Evolutionary conservation across 2,888 invertebrate species (phyloP), one percentile per base, ranked within the genome.

Genomic region (Trichopoda pennipes): DNA sequence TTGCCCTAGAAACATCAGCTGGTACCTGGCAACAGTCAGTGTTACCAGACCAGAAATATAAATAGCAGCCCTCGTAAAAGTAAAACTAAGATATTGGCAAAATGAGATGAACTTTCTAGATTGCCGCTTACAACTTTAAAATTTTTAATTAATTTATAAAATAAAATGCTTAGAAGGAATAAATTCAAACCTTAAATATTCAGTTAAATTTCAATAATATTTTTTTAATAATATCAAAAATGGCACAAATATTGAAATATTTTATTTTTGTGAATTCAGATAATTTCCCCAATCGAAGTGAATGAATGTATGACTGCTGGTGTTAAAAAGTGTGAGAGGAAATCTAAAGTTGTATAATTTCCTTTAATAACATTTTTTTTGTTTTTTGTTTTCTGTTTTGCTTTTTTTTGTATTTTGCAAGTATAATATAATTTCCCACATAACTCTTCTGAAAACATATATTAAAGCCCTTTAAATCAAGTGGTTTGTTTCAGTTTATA

Each of bases 301-400:
- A 16, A 32, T 49, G 23, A n/a, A 49, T 23, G 17, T 7, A n/a
- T 32, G 49, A 68, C 17, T 28, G 28, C 44, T 69, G 17, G 17
- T 78, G 3, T 58, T 49, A 17, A 53, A 32, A 21, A 61, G 56
- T 64, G 64, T 79, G 1, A 23, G 42, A 55, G 23, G 3, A 8
- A 44, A 23, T 63, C 44, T 23, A 63, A 47, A 55, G n/a, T 55
- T 69, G 42, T 64, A n/a, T 66, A 66, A 81, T 76, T 72, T 81
- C 76, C 81, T 72, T 76, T 81, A 81, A 76, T 81, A 81, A 76
- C 76, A 49, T 70, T 74, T 53, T 38, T 17, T n/a, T 38, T 32
- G 38, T 58, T 69, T n/a, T 49, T 35, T 32, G n/a, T 47, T 28
- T 17, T n/a, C 23, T 47, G 12, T 64, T 47, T n/a, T 76, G 4